Base-by-base conservation (phyloP, 2,797 vertebrate genomes). In the Yasuhikotakia modesta region DNA sequence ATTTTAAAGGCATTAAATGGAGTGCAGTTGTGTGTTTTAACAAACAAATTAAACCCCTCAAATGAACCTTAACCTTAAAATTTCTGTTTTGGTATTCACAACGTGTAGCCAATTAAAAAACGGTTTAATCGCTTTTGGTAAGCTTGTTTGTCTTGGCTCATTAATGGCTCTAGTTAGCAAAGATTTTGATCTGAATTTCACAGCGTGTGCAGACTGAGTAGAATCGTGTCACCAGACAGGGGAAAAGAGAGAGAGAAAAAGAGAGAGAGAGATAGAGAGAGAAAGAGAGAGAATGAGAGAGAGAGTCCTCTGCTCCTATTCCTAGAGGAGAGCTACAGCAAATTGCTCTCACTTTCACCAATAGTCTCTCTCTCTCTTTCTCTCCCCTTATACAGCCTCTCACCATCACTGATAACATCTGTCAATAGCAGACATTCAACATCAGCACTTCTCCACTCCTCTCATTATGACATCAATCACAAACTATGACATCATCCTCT, bases 111-210 rank as follows among this genome's bases (percentile, higher is more conserved):
- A 81, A 81, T 81, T 84, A 84, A 79, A 81, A 57, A 79, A 55
- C 61, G 74, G 32, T 76, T 73, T 70, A 70, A 81, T 79, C 81
- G 79, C 74, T 81, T 81, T 39, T 79, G 48, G 60, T 75, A 77
- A 58, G 61, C 57, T 53, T 76, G 76, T 79, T 81, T 67, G 77
- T 77, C 73, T 73, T 72, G 65, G 69, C 70, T 82, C 77, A 79
- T 78, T 84, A 79, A 79, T 53, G 63, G 71, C 58, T 79, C 50
- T 39, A 69, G 57, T 43, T 70, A 55, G 53, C 73, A 65, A 53
- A 57, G 43, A 43, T 80, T 79, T 52, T 84, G 73, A 81, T 79
- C 76, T 61, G 66, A 77, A 69, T 77, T 77, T 81, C 72, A 83
- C 72, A 76, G 73, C 70, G 63, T 52, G 45, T 64, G 46, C 30